Evolutionary conservation across 2,888 invertebrate genomes (phyloP).

Genomic region (Spilosoma lubricipeda): DNA sequence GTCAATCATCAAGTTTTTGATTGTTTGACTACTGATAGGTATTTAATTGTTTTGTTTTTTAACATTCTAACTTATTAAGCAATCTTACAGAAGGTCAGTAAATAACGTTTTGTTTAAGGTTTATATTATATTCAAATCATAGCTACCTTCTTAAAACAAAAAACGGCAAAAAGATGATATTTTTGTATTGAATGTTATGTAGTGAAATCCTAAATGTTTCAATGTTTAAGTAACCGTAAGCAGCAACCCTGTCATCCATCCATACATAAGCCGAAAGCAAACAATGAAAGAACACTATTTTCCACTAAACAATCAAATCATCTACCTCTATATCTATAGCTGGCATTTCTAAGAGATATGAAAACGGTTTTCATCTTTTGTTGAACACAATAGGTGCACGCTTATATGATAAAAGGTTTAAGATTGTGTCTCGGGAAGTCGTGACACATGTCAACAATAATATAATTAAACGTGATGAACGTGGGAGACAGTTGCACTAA

Average conservation of each 20-base stretch:
- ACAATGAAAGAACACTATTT: slow-evolving; percentile 39
- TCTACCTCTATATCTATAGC: slow-evolving; percentile 6
- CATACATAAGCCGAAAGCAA: slow-evolving; percentile 35
- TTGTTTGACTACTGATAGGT: neutral
- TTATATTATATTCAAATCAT: neutral
- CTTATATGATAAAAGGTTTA: neutral
- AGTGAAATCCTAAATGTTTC: neutral
- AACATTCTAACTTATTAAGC: neutral
- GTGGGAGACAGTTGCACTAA: slow-evolving; percentile 20
- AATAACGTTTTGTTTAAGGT: no score
- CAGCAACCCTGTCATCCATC: slow-evolving; percentile 31
- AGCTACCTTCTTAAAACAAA: neutral
- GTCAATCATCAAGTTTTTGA: slow-evolving; percentile 6
- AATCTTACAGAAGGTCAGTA: neutral
- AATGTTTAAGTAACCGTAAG: slow-evolving; percentile 4
- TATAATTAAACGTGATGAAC: slow-evolving; percentile 34
- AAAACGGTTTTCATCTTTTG: slow-evolving; percentile 37
- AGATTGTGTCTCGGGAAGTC: slow-evolving; percentile 26
- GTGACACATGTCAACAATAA: slow-evolving; percentile 48
- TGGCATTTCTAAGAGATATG: slow-evolving; percentile 24
- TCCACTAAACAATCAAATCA: slow-evolving; percentile 39
- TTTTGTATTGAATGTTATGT: neutral
- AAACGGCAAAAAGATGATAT: neutral
- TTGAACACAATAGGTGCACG: slow-evolving; percentile 26
- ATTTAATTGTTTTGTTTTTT: no score